Base-by-base conservation (phyloP, 1,140 invertebrate genomes). In the Melipona quadrifasciata region DNA sequence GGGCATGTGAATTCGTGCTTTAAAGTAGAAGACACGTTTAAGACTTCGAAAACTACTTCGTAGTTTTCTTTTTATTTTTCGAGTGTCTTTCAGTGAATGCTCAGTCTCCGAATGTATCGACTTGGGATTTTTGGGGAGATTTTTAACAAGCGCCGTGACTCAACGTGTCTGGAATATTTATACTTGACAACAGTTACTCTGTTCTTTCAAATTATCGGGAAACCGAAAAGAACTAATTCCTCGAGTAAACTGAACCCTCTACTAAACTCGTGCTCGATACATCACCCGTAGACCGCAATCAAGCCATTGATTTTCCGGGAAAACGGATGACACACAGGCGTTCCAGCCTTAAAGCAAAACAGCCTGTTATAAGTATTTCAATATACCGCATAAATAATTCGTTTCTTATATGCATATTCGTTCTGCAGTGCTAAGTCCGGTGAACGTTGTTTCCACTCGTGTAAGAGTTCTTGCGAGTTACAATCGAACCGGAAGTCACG, bases 401-500 rank as follows among this genome's bases (percentile, higher is more conserved):
- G 17, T 21, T 27, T 24, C 6, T 31, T 3, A 5, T 3, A 5
- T 39, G 31, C 34, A 39, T 64, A 61, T 61, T 64, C 27, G 24
- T 27, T 51, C 11, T 27, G n/a, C 31, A 19, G 16, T 8, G 34
- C 21, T 64, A 47, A 19, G 27, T 16, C 17, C 3, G 34, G 2
- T 73, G 34, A 74, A 55, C 24, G 5, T 14, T 14, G 58, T 47
- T 51, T 64, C 75, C 5, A 58, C 19, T 61, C 10, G 39, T 51
- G 8, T 47, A 47, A 58, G 10, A 75, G 53, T 67, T 55, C 34
- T 73, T 47, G 61, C 53, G 21, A 1, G 39, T 47, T 61, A 61
- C 67, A 55, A 84, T 57, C 55, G 53, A 77, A 47, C 82, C 75
- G 75, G 75, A 84, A 72, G 82, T 84, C 82, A 84, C 75, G 82